phyloP scores from a whole-genome alignment of 2,113 vertebrate species.

The Scomber colias region DNA sequence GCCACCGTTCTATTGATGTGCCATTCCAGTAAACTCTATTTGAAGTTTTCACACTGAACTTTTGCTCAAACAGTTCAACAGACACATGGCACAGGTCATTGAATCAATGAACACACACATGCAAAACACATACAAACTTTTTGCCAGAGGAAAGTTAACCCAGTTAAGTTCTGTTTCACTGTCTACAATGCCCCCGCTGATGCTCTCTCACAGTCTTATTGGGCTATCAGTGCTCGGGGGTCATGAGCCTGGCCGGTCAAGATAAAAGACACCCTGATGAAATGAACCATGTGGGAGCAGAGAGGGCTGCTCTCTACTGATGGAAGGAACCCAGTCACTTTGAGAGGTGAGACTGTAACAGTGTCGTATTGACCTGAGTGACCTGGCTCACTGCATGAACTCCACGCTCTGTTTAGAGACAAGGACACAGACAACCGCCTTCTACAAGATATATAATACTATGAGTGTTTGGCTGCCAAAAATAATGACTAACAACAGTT shows the following conservation, averaged over 20 bases:
- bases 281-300: constrained; percentile 76
- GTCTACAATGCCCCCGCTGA: constrained; percentile 56
- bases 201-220: constrained; percentile 65
- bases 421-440: constrained; percentile 14
- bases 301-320: constrained; percentile 69
- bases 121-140: constrained; percentile 39
- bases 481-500: constrained; percentile 6
- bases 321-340: constrained; percentile 70
- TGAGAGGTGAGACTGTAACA: constrained; percentile 73
- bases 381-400: constrained; percentile 60
- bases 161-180: constrained; percentile 61
- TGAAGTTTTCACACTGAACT: constrained; percentile 47
- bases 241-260: constrained; percentile 82
- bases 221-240: constrained; percentile 76
- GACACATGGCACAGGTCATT: constrained; percentile 29
- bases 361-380: constrained; percentile 72
- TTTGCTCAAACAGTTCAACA: constrained; percentile 38
- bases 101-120: constrained; percentile 25
- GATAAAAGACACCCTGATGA: constrained; percentile 83
- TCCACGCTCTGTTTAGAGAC: constrained; percentile 38
- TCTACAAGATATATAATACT: neutral
- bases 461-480: constrained; percentile 10
- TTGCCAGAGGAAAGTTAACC: constrained; percentile 53
- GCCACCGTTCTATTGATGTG: constrained; percentile 37
- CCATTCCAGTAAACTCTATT: constrained; percentile 35